phyloP scores from a whole-genome alignment of 2,888 invertebrate genomes.

The Eupithecia tripunctaria region DNA sequence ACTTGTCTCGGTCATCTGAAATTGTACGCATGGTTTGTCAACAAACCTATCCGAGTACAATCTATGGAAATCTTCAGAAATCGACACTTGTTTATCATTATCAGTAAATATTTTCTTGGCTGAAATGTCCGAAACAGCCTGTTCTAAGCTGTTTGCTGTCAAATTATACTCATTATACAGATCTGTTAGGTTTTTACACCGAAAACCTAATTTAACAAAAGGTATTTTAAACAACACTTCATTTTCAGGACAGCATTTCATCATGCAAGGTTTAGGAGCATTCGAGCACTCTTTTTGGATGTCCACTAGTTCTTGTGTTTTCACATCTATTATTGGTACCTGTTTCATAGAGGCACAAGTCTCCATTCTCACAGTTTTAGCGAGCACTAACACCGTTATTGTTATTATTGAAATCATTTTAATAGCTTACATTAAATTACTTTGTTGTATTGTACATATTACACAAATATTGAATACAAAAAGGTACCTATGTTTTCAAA shows the following conservation, averaged over 20 bases:
- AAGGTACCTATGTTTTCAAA: not conserved
- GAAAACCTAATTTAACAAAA: not conserved
- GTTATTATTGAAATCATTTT: not conserved
- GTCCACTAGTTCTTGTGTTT: not conserved
- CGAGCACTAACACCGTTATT: not conserved
- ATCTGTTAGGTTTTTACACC: not conserved
- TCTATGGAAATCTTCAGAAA: not conserved
- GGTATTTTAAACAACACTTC: not conserved
- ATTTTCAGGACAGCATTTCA: constrained; percentile 17
- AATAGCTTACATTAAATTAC: not conserved
- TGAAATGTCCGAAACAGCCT: not conserved
- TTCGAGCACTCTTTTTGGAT: not conserved
- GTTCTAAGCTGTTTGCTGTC: not conserved
- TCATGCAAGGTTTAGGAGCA: not conserved
- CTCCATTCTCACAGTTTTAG: not conserved
- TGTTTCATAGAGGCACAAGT: not conserved
- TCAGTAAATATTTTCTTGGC: not conserved
- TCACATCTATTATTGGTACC: not conserved
- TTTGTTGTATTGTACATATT: not conserved
- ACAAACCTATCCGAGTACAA: not conserved
- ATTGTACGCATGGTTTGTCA: too few species aligned
- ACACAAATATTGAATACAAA: not conserved
- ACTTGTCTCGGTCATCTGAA: not conserved
- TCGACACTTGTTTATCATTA: not conserved
- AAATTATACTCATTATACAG: not conserved